phyloP scores from a whole-genome alignment of 2,113 vertebrate species.

The Malurus cyaneus region DNA sequence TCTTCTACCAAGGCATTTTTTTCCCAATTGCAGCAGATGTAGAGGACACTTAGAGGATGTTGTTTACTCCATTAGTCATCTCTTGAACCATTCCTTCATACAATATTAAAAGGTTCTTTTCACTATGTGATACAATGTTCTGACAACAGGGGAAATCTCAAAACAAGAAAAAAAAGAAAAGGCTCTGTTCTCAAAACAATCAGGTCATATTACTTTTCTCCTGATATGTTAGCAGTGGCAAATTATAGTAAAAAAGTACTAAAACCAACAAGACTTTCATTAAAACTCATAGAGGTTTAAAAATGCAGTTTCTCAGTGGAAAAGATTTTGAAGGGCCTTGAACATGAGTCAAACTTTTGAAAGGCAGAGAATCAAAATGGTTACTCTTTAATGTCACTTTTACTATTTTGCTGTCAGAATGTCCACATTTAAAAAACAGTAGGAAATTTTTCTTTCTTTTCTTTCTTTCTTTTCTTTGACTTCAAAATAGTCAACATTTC shows the following conservation, averaged over 20 bases:
- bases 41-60: neutral
- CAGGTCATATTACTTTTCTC: neutral
- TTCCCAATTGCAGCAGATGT: neutral
- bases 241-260: neutral
- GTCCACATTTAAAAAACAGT: neutral
- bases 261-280: neutral
- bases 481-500: neutral
- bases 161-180: neutral
- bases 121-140: neutral
- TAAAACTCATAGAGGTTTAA: neutral
- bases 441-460: neutral
- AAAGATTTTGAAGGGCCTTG: neutral
- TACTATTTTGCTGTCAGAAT: neutral
- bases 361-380: neutral
- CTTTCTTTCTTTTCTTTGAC: neutral
- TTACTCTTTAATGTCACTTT: neutral
- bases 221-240: neutral
- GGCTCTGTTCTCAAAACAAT: neutral
- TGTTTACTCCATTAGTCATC: neutral
- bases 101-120: neutral
- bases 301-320: neutral
- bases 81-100: neutral
- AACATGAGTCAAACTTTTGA: neutral
- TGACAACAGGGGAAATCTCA: neutral
- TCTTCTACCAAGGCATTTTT: neutral